Evolutionary conservation across 2,113 vertebrate genomes (phyloP).

Genomic region (western clawed frog (Xenopus tropicalis)): DNA sequence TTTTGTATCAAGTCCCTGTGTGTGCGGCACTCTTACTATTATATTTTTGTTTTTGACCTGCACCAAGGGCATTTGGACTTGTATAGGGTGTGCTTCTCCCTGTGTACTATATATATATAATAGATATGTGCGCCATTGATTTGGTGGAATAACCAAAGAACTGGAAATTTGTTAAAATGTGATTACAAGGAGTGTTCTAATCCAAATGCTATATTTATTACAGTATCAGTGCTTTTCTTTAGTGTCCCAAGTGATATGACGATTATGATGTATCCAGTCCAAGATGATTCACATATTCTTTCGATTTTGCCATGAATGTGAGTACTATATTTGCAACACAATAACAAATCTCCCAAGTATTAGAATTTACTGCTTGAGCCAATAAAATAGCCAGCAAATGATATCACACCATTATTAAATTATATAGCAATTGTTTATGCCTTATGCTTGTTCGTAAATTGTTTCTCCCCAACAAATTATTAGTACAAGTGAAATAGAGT

Average conservation of each 20-base stretch:
- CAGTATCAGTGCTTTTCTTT: neutral
- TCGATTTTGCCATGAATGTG: constrained; percentile 8
- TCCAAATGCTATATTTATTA: neutral
- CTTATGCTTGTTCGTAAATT: too few relatives aligned
- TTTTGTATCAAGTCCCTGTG: too few relatives aligned
- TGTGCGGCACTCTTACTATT: too few relatives aligned
- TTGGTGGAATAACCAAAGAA: too few relatives aligned
- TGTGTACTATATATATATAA: too few relatives aligned
- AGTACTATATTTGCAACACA: constrained; percentile 74
- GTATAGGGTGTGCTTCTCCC: too few relatives aligned
- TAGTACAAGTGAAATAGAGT: constrained; percentile 52
- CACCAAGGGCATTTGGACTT: too few relatives aligned
- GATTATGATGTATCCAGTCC: constrained; percentile 13
- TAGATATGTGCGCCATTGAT: too few relatives aligned
- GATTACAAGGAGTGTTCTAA: neutral
- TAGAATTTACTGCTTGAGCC: constrained; percentile 73
- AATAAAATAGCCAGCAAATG: constrained; percentile 74
- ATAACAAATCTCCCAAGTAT: constrained; percentile 76
- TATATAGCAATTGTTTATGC: too few relatives aligned
- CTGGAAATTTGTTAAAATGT: neutral
- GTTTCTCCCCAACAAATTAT: constrained; percentile 45
- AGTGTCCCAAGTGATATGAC: constrained; percentile 2
- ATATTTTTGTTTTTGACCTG: too few relatives aligned
- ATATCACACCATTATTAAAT: constrained; percentile 61
- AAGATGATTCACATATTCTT: constrained; percentile 21